A percentile compares a stretch with the other conserved stretches of the same genome.
These are phyloP conservation scores for Conchocele bisecta DNA, from an alignment of 2,888 invertebrate species.

Conservation along the genomic window DNA sequence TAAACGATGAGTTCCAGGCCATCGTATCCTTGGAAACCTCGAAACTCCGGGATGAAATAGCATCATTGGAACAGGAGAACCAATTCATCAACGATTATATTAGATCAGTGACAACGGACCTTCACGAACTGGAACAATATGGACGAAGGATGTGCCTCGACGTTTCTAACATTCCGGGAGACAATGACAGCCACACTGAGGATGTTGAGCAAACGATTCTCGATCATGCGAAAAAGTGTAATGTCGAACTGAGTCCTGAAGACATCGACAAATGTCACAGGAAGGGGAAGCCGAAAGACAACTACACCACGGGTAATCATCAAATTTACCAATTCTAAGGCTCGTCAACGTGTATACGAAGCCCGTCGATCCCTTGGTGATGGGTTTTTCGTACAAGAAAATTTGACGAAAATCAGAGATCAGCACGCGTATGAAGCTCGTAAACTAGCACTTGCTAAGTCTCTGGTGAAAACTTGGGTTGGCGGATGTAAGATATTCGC, in stretches of 20 bases:
- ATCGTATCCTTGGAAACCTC: no score
- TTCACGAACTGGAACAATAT: no score
- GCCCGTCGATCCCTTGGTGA: not conserved
- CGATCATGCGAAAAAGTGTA: not conserved
- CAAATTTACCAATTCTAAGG: conserved; percentile 13
- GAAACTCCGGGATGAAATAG: no score
- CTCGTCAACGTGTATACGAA: no score
- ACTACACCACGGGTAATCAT: conserved; percentile 7
- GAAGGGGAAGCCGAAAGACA: not conserved
- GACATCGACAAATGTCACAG: conserved; percentile 18
- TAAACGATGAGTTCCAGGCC: no score
- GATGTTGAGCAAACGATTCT: conserved; percentile 4
- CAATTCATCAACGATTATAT: no score
- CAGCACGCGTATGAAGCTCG: not conserved
- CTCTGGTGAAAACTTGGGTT: conserved; percentile 2
- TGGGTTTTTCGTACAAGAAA: conserved; percentile 14
- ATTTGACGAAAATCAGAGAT: not conserved
- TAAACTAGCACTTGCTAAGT: not conserved
- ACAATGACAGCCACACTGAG: not conserved
- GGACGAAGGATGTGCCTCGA: conserved; percentile 19
- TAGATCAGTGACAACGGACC: no score
- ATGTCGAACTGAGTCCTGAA: not conserved
- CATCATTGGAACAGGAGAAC: no score
- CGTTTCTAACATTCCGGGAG: not conserved
- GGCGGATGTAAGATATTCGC: conserved; percentile 1